Base-by-base conservation (phyloP, 2,888 invertebrate species). In the Hipparchia sbordonii region DNA sequence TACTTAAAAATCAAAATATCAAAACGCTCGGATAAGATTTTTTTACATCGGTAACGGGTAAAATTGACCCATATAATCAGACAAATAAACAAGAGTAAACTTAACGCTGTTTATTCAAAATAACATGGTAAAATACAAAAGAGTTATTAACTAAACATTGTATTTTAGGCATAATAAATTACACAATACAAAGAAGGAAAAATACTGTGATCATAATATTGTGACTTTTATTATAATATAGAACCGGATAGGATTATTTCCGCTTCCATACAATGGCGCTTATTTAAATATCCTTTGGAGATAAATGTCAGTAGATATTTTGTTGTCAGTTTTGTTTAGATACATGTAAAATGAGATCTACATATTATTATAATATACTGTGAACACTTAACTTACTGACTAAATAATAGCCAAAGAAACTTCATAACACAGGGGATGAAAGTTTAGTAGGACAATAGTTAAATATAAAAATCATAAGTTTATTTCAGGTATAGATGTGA, bases 171-270 rank as follows among this genome's bases (percentile, higher is more conserved):
- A 45, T 57, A 66, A 60, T 66, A 71, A 59, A 66, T 39, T 13
- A 63, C 52, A 46, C 67, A 59, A 59, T 59, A 52, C 51, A 60
- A 60, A 48, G 68, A 60, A 67, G 54, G 61, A n/a, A 13, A 67
- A 54, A 67, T 67, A 72, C 62, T 62, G 9, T 67, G 12, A 72
- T 67, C 61, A 62, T 33, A 75, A 67, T n/a, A 75, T 79, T 78
- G 82, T 84, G 82, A 82, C 79, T 80, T 79, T 77, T 80, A 80
- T 48, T 48, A 48, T 81, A 82, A 48, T 81, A 82, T 82, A 83
- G 82, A 85, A 81, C 77, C 71, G 74, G 79, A 72, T 67, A 60
- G 79, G 77, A 78, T 81, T 77, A 77, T 80, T 82, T 81, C 78
- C 74, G 77, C 77, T 75, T 52, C 51, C 78, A 74, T 78, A 80